phyloP scores from a whole-genome alignment of 1,140 invertebrate genomes.

The Aleiodes sp. region DNA sequence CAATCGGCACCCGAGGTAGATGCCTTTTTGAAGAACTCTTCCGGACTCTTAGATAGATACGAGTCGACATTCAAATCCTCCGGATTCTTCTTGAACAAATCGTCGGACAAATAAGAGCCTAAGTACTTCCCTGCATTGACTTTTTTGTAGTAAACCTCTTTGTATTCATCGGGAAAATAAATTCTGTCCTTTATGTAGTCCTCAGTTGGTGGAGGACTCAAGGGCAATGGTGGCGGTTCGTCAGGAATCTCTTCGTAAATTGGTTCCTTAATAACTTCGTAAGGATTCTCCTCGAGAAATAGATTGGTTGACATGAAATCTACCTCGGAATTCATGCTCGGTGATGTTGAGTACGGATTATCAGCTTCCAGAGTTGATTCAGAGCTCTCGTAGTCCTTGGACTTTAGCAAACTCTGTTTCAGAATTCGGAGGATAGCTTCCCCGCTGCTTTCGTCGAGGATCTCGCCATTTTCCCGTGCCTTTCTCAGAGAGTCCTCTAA shows the following conservation, averaged over 20 bases:
- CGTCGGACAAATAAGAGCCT: slow-evolving; percentile 83
- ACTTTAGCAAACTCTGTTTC: slow-evolving; percentile 59
- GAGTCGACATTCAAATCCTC: slow-evolving; percentile 37
- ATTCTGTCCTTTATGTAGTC: slow-evolving; percentile 58
- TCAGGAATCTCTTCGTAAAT: slow-evolving; percentile 90
- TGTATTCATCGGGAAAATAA: slow-evolving; percentile 71
- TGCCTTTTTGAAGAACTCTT: slow-evolving; percentile 53
- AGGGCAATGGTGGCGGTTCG: slow-evolving; percentile 78
- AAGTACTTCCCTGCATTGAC: slow-evolving; percentile 79
- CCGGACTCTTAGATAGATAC: slow-evolving; percentile 52
- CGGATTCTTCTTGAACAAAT: slow-evolving; percentile 71
- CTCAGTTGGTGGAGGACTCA: slow-evolving; percentile 74
- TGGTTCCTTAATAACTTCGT: slow-evolving; percentile 84
- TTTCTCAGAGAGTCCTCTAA: slow-evolving; percentile 61
- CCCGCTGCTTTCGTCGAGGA: slow-evolving; percentile 58
- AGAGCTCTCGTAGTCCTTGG: slow-evolving; percentile 54
- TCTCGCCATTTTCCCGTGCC: slow-evolving; percentile 58
- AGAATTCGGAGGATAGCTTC: slow-evolving; percentile 61
- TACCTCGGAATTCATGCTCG: slow-evolving; percentile 59
- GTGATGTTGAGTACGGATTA: slow-evolving; percentile 55
- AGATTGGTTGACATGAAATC: slow-evolving; percentile 55
- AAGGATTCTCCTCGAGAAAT: slow-evolving; percentile 73
- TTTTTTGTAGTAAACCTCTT: slow-evolving; percentile 63
- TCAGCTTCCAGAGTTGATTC: slow-evolving; percentile 52
- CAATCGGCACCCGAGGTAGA: slow-evolving; percentile 41